Percentiles rank a stretch among this genome's conserved stretches.
Conservation (phyloP, 2,888 invertebrate species). For the Xylocampa areola region DNA sequence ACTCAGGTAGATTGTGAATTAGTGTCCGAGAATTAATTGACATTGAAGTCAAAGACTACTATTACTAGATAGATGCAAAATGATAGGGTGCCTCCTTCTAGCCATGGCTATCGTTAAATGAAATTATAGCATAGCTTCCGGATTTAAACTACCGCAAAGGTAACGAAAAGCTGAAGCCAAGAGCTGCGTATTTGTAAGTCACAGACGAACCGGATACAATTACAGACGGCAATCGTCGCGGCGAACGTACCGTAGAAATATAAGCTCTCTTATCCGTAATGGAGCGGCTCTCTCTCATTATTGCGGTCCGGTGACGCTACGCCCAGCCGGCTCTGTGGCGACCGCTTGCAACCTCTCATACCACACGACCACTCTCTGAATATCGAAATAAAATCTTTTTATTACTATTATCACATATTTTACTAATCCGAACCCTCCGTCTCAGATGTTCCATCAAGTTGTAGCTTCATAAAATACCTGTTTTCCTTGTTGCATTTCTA, state of each 20-base stretch:
- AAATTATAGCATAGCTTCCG: constrained; percentile 56
- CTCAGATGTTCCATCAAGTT: constrained; percentile 20
- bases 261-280: constrained; percentile 81
- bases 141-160: constrained; percentile 58
- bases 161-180: constrained; percentile 49
- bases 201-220: constrained; percentile 82
- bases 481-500: constrained; percentile 37
- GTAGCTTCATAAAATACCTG: constrained; percentile 20
- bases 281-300: constrained; percentile 83
- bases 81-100: constrained; percentile 19
- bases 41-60: constrained; percentile 31
- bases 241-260: constrained; percentile 75
- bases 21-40: constrained; percentile 31
- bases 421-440: constrained; percentile 19
- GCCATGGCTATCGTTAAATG: constrained; percentile 29
- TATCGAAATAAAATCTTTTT: constrained; percentile 64
- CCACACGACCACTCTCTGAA: constrained; percentile 63
- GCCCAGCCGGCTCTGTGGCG: constrained; percentile 50
- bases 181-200: constrained; percentile 67
- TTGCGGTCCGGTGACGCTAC: constrained; percentile 70
- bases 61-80: constrained; percentile 34
- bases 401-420: constrained; percentile 17
- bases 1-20: constrained; percentile 58
- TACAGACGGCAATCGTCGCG: constrained; percentile 82
- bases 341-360: constrained; percentile 31